phyloP scores from a whole-genome alignment of 2,888 invertebrate species.

The Dorcus hopei region DNA sequence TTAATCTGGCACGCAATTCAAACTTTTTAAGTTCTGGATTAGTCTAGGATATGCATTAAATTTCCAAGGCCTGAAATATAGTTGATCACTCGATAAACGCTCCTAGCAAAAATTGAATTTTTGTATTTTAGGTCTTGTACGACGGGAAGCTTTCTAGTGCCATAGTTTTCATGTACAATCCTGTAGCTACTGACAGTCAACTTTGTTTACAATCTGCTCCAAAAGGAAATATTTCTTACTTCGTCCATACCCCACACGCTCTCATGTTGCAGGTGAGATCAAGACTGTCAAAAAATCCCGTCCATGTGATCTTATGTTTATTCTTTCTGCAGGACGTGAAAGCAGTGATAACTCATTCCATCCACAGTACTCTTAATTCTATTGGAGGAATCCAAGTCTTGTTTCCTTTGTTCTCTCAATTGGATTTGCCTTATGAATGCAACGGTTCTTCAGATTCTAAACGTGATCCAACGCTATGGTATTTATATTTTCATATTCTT shows the following conservation, averaged over 20 bases:
- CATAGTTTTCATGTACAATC: constrained; percentile 99
- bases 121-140: constrained; percentile 80
- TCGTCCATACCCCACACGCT: constrained; percentile 99
- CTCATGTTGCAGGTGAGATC: constrained; percentile 88
- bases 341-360: constrained; percentile 98
- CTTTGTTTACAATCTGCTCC: constrained; percentile 97
- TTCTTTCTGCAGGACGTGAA: constrained; percentile 82
- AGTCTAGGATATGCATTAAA: too few relatives aligned
- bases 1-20: too few relatives aligned
- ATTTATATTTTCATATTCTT: constrained; percentile 41
- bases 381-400: constrained; percentile 98
- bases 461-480: constrained; percentile 87
- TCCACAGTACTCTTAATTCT: constrained; percentile 97
- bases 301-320: neutral
- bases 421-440: constrained; percentile 89
- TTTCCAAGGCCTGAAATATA: too few relatives aligned
- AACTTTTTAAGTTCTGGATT: too few relatives aligned
- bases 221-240: constrained; percentile 95
- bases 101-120: too few relatives aligned
- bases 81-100: too few relatives aligned
- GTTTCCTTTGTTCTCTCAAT: constrained; percentile 95
- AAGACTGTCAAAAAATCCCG: constrained; percentile 7
- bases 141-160: constrained; percentile 96
- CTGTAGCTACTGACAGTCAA: constrained; percentile 98
- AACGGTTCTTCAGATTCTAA: constrained; percentile 71